Evolutionary conservation across 2,888 invertebrate genomes (phyloP), one percentile per base, ranked within the genome.

Genomic region (Eutolmus rufibarbis): DNA sequence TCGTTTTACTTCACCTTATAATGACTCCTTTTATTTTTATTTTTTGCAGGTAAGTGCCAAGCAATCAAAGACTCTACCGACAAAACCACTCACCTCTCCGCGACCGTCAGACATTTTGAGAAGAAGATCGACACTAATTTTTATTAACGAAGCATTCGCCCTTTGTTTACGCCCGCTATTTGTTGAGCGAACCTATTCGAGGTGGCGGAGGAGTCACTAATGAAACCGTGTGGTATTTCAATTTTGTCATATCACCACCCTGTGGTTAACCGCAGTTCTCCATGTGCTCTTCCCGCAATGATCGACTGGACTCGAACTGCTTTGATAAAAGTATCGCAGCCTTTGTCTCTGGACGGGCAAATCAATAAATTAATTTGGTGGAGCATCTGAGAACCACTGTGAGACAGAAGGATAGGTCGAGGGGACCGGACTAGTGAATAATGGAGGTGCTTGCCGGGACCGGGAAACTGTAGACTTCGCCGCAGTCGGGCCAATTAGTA

Each of bases 311-410:
- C 23, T 5, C 57, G 9, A 8, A 57, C 57, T 7, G 19, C 5
- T 3, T 16, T 0, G 46, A 46, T 46, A 16, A 46, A 46, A 56
- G 8, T 19, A 56, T 56, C 57, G 57, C 23, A 57, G 4, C 46
- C 46, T 1, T 57, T 57, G 19, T 16, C 28, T 14, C 79, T 79
- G 16, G 79, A 79, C 34, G 31, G 37, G 56, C 57, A n/a, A 46
- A 82, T 82, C 82, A 40, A 82, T 82, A 82, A 82, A 82, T 66
- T 57, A 82, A 82, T 82, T 82, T 82, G 82, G 56, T 57, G 56
- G 37, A 16, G 57, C 57, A 66, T 19, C 82, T 23, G 40, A 40
- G 37, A 37, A 51, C 31, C 51, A 31, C 51, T 46, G 12, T 5
- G 43, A 14, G 57, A 57, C 57, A 57, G 8, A 19, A 57, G 56